These are phyloP conservation scores for Tryphoninae sp. DNA, from an alignment of 2,888 invertebrate genomes.

Conservation along the genomic window DNA sequence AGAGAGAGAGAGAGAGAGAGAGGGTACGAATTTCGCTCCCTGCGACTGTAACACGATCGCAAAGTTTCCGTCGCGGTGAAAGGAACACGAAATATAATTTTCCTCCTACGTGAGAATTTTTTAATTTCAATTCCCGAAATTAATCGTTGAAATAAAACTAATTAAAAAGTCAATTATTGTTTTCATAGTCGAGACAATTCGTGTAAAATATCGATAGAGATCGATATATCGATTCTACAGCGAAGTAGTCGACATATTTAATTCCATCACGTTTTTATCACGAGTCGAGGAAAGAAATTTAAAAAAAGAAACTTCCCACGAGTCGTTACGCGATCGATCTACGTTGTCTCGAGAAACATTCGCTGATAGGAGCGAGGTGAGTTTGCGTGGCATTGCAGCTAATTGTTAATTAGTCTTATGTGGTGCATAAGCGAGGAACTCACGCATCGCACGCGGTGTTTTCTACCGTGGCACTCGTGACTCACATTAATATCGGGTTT, in stretches of 20 bases:
- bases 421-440: constrained; percentile 59
- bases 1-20: too few species aligned
- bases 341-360: background rate
- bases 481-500: constrained; percentile 52
- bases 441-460: constrained; percentile 27
- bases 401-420: constrained; percentile 71
- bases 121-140: too few species aligned
- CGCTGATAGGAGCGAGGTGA: background rate
- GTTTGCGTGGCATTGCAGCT: constrained; percentile 60
- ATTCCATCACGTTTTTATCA: background rate
- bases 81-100: too few species aligned
- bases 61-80: too few species aligned
- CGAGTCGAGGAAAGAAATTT: constrained; percentile 5
- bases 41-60: constrained; percentile 52
- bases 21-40: constrained; percentile 41
- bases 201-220: too few species aligned
- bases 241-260: constrained; percentile 29
- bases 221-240: too few species aligned
- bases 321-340: constrained; percentile 29
- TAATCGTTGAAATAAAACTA: too few species aligned
- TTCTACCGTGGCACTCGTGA: constrained; percentile 59
- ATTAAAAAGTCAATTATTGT: too few species aligned
- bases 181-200: too few species aligned
- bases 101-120: too few species aligned
- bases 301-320: constrained; percentile 54